Evolutionary conservation across 1,140 invertebrate species (phyloP).

Genomic region (Ips typographus): DNA sequence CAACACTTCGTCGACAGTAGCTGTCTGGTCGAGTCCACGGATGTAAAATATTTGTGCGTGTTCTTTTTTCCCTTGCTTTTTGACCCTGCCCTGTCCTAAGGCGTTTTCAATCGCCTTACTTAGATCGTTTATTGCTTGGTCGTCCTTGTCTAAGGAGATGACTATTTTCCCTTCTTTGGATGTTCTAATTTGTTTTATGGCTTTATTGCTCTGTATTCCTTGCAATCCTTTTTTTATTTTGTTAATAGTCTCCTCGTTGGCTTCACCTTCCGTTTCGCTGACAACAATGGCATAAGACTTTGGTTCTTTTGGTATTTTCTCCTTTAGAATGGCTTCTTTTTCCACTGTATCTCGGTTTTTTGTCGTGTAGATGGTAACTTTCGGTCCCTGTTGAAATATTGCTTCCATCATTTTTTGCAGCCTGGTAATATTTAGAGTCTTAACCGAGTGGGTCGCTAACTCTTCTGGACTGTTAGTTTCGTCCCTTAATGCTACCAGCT

Average conservation of each 20-base stretch:
- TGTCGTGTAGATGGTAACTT: constrained; percentile 3
- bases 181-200: background rate
- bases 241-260: background rate
- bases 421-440: background rate
- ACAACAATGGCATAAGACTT: background rate
- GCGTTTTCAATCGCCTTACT: background rate
- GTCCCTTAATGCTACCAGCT: background rate
- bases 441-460: background rate
- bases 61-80: background rate
- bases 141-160: constrained; percentile 9
- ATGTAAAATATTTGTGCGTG: background rate
- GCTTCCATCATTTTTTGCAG: constrained; percentile 1
- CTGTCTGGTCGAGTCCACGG: constrained; percentile 16
- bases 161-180: constrained; percentile 7
- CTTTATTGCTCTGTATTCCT: background rate
- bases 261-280: background rate
- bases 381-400: constrained; percentile 1
- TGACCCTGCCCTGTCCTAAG: background rate
- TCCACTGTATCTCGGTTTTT: background rate
- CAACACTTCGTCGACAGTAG: constrained; percentile 8
- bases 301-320: background rate
- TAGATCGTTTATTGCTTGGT: background rate
- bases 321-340: background rate
- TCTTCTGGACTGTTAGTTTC: background rate
- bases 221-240: background rate